phyloP scores from a whole-genome alignment of 2,888 invertebrate genomes.

The Brachyopa scutellaris region DNA sequence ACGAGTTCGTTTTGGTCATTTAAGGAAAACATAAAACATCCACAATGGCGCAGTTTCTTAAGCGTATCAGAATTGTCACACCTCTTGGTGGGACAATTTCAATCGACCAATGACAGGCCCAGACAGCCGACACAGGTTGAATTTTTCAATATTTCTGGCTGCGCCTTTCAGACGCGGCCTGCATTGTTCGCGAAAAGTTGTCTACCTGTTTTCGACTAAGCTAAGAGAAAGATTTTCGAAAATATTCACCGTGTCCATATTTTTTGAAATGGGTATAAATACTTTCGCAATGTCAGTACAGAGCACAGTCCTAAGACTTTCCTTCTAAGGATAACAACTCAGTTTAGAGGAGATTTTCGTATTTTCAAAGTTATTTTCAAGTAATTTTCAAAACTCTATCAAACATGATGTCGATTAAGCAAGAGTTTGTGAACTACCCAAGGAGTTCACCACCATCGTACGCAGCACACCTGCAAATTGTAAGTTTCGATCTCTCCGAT shows the following conservation, averaged over 20 bases:
- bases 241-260: neutral
- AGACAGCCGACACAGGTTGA: neutral
- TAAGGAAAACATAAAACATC: neutral
- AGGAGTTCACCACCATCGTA: slow-evolving; percentile 54
- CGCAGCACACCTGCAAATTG: slow-evolving; percentile 53
- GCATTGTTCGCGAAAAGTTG: neutral
- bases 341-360: neutral
- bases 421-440: slow-evolving; percentile 25
- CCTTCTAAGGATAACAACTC: slow-evolving; percentile 63
- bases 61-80: no score
- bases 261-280: slow-evolving; percentile 57
- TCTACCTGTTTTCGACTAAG: slow-evolving; percentile 17
- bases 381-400: neutral
- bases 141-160: neutral
- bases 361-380: slow-evolving; percentile 16
- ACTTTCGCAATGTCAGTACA: slow-evolving; percentile 46
- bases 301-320: slow-evolving; percentile 40
- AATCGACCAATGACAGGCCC: slow-evolving; percentile 31
- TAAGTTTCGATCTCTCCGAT: slow-evolving; percentile 25
- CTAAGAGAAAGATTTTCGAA: neutral
- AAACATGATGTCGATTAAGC: slow-evolving; percentile 39
- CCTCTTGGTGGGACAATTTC: neutral
- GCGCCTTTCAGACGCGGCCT: slow-evolving; percentile 1
- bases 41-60: slow-evolving; percentile 3
- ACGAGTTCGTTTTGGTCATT: neutral